Evolutionary conservation across 2,797 vertebrate species (phyloP), one percentile per base, ranked within the genome.

Genomic region (Champsocephalus esox): DNA sequence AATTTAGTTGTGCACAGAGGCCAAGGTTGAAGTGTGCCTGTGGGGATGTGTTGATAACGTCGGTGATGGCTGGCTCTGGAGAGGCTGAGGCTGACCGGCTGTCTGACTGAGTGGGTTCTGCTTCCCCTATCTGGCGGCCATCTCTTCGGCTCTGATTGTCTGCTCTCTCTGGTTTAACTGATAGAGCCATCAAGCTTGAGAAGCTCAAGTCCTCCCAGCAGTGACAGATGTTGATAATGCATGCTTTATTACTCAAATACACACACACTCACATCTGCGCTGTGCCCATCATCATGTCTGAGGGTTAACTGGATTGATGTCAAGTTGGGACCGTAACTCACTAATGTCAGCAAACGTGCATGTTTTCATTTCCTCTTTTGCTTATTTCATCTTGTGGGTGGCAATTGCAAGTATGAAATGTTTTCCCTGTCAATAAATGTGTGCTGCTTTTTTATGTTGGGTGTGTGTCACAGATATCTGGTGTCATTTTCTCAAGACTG

Each of bases 121-220:
- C 79, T 50, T 72, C 86, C 81, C 46, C 14, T 88, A 89, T 92
- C 87, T 49, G 48, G 69, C 73, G 16, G 70, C 66, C 79, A 89
- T 92, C 84, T 90, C 79, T 78, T 68, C 12, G n/a, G 41, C 78
- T 52, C 79, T 87, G 82, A 77, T 45, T 60, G 54, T 58, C 77
- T 71, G 78, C 68, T 79, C 75, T 79, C 60, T 84, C 70, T 86
- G 82, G 44, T 83, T 74, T 83, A 80, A 81, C 79, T 65, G 89
- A 91, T 89, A 54, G 34, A 80, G 65, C 62, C 57, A 4, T 84
- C 76, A 79, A 72, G 71, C 75, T 59, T 54, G 52, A 77, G 78
- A 77, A 83, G 70, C 68, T 79, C 58, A 41, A 61, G 62, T 74
- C 51, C 34, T 65, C 52, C 46, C 50, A 61, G 68, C 58, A 52